Base-by-base conservation (phyloP, 1,140 invertebrate species). In the Danaus plexippus region DNA sequence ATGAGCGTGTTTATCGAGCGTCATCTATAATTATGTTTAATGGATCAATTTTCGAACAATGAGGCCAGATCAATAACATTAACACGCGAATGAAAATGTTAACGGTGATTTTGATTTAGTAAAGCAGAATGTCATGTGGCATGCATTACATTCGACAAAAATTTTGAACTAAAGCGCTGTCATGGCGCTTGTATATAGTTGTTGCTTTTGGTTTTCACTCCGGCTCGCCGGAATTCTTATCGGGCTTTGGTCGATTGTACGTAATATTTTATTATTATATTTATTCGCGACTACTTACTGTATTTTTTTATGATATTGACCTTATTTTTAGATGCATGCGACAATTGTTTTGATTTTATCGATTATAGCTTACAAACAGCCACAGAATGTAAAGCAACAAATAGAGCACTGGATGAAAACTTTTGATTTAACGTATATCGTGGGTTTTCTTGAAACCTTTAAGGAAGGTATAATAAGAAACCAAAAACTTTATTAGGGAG, bases 161-260 rank as follows among this genome's bases (percentile, higher is more conserved):
- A 1, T 15, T 15, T 15, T 15, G 15, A 1, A 15, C 1, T 15
- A 15, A 15, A 15, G 15, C 15, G 41, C n/a, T 47, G 45, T n/a
- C 49, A 85, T 85, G 82, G 80, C 76, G 44, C 64, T 85, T 9
- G 77, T 85, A 8, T 85, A 85, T 56, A 85, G 77, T 62, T 85
- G 73, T 59, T 85, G 82, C 52, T 85, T 85, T 69, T 83, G 77
- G 75, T 85, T 83, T 69, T 85, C 82, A 9, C 59, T 85, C 10
- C 69, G 82, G 32, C 70, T 85, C 13, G 80, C 77, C 18, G 82
- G 78, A 40, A 80, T 85, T 62, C 51, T 85, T 2, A 83, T 82
- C 47, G 76, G 71, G 18, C 46, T 73, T 51, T 78, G 75, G 64
- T 83, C 78, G 52, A 57, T 76, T 41, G 82, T 85, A 72, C 51